These are phyloP conservation scores for Seriola quinqueradiata DNA, from an alignment of 2,113 vertebrate genomes.

Conservation along the genomic window DNA sequence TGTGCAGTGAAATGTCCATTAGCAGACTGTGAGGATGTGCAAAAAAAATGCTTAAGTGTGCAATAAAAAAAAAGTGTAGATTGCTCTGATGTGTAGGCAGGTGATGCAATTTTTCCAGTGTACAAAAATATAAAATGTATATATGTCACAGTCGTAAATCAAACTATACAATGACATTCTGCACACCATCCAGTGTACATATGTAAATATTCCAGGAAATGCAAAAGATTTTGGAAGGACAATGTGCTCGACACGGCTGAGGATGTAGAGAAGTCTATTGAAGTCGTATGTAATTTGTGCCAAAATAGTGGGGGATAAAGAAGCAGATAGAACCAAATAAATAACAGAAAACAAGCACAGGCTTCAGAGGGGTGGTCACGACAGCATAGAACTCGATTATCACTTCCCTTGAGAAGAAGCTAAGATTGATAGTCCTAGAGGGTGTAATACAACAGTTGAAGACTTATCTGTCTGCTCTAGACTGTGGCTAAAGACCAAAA, in stretches of 20 bases:
- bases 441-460: neutral
- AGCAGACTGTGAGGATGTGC: neutral
- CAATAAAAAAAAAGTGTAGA: neutral
- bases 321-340: neutral
- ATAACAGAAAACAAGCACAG: neutral
- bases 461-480: neutral
- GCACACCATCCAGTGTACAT: neutral
- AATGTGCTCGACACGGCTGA: too few species aligned
- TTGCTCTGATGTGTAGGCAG: too few species aligned
- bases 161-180: neutral
- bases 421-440: neutral
- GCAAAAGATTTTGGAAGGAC: neutral
- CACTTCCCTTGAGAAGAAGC: neutral
- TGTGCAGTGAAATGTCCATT: neutral
- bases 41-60: neutral
- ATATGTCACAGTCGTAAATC: neutral
- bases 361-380: neutral
- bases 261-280: neutral
- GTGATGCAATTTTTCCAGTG: neutral
- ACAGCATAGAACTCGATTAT: neutral
- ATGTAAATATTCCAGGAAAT: constrained; percentile 1
- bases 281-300: neutral
- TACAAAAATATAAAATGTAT: neutral
- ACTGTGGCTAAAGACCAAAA: neutral
- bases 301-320: neutral